Evolutionary conservation across 1,140 invertebrate genomes (phyloP), one percentile per base, ranked within the genome.

Genomic region (Caenorhabditis tropicalis): DNA sequence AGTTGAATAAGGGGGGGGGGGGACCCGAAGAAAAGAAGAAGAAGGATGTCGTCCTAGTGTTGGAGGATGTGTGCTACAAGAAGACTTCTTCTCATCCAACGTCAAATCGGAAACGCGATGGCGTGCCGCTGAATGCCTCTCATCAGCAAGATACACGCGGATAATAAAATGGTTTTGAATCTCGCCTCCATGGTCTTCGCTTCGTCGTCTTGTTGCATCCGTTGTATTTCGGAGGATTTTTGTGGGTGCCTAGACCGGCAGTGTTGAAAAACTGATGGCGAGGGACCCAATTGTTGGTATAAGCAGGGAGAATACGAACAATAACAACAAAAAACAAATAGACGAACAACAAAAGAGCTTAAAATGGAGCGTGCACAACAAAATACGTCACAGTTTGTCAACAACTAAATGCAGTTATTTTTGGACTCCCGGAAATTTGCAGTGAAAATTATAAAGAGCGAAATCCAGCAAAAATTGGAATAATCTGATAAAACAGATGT

Each of bases 61-160:
- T 29, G 46, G 60, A 27, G 58, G 27, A 39, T 65, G 12, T 6
- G 39, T 43, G 82, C 82, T 82, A 82, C 82, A 82, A 82, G 56
- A 65, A 65, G 56, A 21, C 74, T 29, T 60, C 74, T 29, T 60
- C 60, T 29, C 82, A 48, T 29, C 60, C 65, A 74, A 74, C 82
- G 60, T 74, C 82, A 65, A 65, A 65, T 46, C 82, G 82, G 39
- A 83, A 83, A 49, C 82, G 65, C 24, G 39, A 65, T 74, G 56
- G 82, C 39, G 82, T 83, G 65, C 65, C 43, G 65, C 43, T 74
- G 65, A 74, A 74, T 74, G 65, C 65, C 65, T 74, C 65, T 74
- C 65, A 74, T 74, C 65, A 74, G 65, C 65, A 74, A 74, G 65
- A 74, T 74, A 74, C 65, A 74, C 65, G 33, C 36, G 65, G 65